A percentile compares a stretch with the other conserved stretches of the same genome.
phyloP scores from a whole-genome alignment of 2,888 invertebrate species.

The Apoderus coryli region DNA sequence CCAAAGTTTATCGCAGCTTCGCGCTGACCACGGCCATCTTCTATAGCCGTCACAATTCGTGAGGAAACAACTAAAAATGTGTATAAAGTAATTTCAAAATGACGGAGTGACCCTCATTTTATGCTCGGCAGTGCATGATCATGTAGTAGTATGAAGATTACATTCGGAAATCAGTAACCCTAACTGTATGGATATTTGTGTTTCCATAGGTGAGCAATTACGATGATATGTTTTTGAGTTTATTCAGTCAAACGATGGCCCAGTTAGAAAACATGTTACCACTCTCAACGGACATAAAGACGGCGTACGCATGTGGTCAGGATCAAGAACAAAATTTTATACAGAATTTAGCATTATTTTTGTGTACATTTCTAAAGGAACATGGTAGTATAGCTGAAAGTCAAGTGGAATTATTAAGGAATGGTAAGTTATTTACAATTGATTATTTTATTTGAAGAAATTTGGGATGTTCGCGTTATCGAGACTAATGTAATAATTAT shows the following conservation, averaged over 20 bases:
- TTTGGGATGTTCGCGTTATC: no score
- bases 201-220: no score
- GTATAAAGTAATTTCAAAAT: no score
- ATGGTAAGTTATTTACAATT: no score
- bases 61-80: no score
- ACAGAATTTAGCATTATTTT: constrained; percentile 92
- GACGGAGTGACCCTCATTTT: no score
- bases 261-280: constrained; percentile 89
- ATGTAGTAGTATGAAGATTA: no score
- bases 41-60: constrained; percentile 5
- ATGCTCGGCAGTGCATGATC: no score
- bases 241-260: constrained; percentile 85
- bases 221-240: constrained; percentile 79
- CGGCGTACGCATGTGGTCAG: constrained; percentile 83
- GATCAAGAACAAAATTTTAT: constrained; percentile 99
- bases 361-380: constrained; percentile 93
- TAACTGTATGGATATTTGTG: no score
- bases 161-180: no score
- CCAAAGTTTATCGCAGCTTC: constrained; percentile 8
- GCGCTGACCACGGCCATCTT: constrained; percentile 10
- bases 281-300: constrained; percentile 77
- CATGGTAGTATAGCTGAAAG: constrained; percentile 80
- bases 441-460: no score
- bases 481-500: no score
- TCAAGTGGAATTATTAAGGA: constrained; percentile 57